phyloP scores from a whole-genome alignment of 2,888 invertebrate genomes.

The Itoplectis maculator region DNA sequence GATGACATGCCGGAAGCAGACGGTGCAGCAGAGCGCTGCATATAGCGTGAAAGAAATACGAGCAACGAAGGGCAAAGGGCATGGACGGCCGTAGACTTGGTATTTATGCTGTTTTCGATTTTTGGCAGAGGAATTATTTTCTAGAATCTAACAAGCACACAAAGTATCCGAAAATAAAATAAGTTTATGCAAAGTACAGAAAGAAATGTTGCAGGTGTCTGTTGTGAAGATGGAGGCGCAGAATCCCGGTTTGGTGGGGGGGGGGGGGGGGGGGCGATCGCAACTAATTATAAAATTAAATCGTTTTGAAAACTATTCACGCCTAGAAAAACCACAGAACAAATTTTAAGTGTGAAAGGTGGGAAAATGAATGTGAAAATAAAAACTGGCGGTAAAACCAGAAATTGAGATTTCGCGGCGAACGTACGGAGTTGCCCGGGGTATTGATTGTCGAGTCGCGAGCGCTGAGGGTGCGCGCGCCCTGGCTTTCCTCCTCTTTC shows the following conservation, averaged over 20 bases:
- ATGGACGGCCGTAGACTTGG: background rate
- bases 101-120: no score
- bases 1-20: background rate
- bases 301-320: background rate
- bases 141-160: no score
- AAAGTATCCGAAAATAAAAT: no score
- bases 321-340: background rate
- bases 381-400: slow-evolving; percentile 52
- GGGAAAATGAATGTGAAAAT: slow-evolving; percentile 36
- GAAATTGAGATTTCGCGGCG: slow-evolving; percentile 81
- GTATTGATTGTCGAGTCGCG: slow-evolving; percentile 82
- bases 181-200: no score
- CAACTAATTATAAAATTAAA: background rate
- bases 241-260: background rate
- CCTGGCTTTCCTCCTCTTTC: slow-evolving; percentile 66
- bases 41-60: slow-evolving; percentile 12
- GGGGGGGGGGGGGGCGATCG: no score
- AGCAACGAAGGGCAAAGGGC: slow-evolving; percentile 8
- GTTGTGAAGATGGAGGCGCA: background rate
- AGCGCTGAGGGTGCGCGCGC: slow-evolving; percentile 76
- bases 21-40: slow-evolving; percentile 10
- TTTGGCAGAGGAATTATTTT: no score
- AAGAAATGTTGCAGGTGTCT: background rate
- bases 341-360: background rate
- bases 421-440: slow-evolving; percentile 78